These are phyloP conservation scores for Hyles euphorbiae DNA, from an alignment of 1,140 invertebrate genomes.

Conservation along the genomic window DNA sequence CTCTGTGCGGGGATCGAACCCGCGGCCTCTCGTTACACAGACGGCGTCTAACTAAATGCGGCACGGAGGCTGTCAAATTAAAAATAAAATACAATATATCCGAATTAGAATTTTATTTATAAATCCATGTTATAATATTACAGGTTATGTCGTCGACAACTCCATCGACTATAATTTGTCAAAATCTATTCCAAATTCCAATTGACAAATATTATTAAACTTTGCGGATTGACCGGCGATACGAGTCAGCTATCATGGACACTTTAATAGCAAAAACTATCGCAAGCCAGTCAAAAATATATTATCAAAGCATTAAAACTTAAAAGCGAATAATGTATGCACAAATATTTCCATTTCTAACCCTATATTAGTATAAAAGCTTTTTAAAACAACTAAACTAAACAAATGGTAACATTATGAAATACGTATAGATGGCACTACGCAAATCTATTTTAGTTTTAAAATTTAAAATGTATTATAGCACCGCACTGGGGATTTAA, in stretches of 20 bases:
- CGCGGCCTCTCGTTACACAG: no score
- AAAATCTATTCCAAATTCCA: not conserved
- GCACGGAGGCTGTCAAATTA: not conserved
- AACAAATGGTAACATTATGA: conserved; percentile 6
- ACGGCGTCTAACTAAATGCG: no score
- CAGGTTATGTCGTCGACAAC: not conserved
- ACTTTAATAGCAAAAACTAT: no score
- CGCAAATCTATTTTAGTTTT: conserved; percentile 4
- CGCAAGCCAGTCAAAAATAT: no score
- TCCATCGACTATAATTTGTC: not conserved
- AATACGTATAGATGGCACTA: conserved; percentile 11
- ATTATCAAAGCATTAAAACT: not conserved
- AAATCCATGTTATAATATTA: not conserved
- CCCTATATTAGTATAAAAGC: conserved; percentile 5
- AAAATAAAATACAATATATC: not conserved
- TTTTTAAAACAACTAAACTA: conserved; percentile 6
- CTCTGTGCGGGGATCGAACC: no score
- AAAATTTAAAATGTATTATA: not conserved
- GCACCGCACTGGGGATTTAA: not conserved
- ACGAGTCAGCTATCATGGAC: no score
- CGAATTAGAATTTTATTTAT: conserved; percentile 4
- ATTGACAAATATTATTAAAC: no score
- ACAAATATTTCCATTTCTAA: conserved; percentile 4
- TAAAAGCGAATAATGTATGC: conserved; percentile 1
- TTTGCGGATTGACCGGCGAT: no score